phyloP scores from a whole-genome alignment of 2,888 invertebrate species.

The Melieria omissa region DNA sequence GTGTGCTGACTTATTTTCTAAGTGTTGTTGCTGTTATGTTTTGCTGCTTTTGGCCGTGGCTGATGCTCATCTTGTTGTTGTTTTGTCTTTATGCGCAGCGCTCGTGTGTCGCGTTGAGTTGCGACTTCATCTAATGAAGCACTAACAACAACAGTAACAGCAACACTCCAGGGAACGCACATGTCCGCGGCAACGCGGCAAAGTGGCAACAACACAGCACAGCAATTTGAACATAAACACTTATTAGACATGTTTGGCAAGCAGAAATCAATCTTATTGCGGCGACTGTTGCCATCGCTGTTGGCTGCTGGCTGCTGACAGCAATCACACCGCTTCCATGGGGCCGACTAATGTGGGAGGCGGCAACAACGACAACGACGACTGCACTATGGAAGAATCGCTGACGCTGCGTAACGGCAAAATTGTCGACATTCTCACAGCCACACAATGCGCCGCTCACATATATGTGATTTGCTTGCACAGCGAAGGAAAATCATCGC shows the following conservation, averaged over 20 bases:
- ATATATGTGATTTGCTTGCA: too few relatives aligned
- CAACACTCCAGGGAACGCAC: slow-evolving; percentile 6
- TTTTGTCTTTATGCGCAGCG: neutral
- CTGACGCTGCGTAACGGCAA: too few relatives aligned
- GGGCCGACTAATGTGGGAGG: too few relatives aligned
- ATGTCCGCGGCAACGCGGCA: neutral
- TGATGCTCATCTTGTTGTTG: neutral
- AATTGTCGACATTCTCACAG: too few relatives aligned
- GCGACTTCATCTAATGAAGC: slow-evolving; percentile 25
- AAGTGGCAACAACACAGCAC: neutral
- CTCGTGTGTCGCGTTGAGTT: neutral
- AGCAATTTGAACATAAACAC: slow-evolving; percentile 48
- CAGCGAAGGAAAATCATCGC: too few relatives aligned
- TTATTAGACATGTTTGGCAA: slow-evolving; percentile 53
- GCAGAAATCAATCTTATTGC: slow-evolving; percentile 13
- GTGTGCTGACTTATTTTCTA: slow-evolving; percentile 22
- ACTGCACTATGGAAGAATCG: too few relatives aligned
- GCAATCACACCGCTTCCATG: too few relatives aligned
- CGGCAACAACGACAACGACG: too few relatives aligned
- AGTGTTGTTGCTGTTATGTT: slow-evolving; percentile 15
- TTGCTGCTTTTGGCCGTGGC: neutral
- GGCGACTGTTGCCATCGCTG: neutral
- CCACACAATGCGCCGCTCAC: too few relatives aligned
- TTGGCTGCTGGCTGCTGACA: too few relatives aligned
- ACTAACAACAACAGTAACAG: slow-evolving; percentile 4